A percentile compares a stretch with the other conserved stretches of the same genome.
Conservation (phyloP, 2,888 invertebrate species). For the Neoascia interrupta region DNA sequence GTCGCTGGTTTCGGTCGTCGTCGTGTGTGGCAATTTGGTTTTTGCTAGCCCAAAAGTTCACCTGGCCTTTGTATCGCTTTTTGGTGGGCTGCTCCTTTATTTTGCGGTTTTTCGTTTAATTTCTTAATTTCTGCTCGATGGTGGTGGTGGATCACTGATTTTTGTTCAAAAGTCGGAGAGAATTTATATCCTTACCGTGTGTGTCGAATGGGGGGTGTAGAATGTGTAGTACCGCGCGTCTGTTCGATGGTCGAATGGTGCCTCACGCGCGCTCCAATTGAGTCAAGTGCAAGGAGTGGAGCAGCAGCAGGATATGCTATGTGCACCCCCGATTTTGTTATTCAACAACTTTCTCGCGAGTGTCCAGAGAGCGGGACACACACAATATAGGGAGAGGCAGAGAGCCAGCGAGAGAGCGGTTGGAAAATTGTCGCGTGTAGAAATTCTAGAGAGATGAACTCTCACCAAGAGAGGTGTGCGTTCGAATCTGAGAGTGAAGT, state of each 20-base stretch:
- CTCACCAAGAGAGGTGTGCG: slow-evolving; percentile 2
- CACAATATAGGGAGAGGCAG: no score
- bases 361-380: slow-evolving; percentile 29
- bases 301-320: slow-evolving; percentile 57
- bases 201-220: slow-evolving; percentile 7
- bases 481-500: slow-evolving; percentile 7
- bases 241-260: slow-evolving; percentile 52
- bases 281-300: slow-evolving; percentile 67
- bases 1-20: slow-evolving; percentile 21
- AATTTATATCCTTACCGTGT: slow-evolving; percentile 49
- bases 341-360: slow-evolving; percentile 57
- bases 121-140: slow-evolving; percentile 50
- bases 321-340: slow-evolving; percentile 59
- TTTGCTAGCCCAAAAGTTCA: slow-evolving; percentile 13
- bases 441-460: slow-evolving; percentile 16
- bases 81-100: slow-evolving; percentile 55
- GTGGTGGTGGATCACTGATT: slow-evolving; percentile 36
- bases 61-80: slow-evolving; percentile 27
- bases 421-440: slow-evolving; percentile 3
- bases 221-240: slow-evolving; percentile 46
- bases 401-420: no score
- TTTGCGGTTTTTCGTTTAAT: slow-evolving; percentile 47
- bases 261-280: slow-evolving; percentile 59
- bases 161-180: slow-evolving; percentile 41
- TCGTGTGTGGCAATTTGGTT: slow-evolving; percentile 2